These are phyloP conservation scores for Drosophila repleta DNA, from an alignment of 1,140 invertebrate genomes.

Conservation along the genomic window DNA sequence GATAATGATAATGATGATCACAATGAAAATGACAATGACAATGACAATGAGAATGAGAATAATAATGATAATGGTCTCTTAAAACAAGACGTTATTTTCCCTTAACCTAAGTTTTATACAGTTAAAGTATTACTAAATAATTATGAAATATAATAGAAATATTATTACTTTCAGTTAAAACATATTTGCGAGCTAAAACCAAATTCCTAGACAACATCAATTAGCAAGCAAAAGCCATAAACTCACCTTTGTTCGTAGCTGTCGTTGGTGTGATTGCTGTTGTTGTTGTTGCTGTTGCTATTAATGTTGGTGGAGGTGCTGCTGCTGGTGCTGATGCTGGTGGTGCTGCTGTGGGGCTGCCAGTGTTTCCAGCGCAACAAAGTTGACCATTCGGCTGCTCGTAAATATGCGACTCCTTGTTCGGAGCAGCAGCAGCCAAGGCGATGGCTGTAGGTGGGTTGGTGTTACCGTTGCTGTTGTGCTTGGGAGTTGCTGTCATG, in stretches of 20 bases:
- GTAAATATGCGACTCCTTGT: constrained; percentile 68
- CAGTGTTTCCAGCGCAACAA: constrained; percentile 34
- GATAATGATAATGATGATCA: too few species aligned
- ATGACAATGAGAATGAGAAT: too few species aligned
- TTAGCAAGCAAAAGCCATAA: constrained; percentile 30
- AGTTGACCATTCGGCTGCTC: constrained; percentile 56
- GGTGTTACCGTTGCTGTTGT: background rate
- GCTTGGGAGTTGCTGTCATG: constrained; percentile 33
- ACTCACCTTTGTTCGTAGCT: constrained; percentile 69
- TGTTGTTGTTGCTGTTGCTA: constrained; percentile 6
- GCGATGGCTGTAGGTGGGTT: background rate
- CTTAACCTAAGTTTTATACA: too few species aligned
- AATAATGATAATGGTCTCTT: too few species aligned
- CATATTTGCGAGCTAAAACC: background rate
- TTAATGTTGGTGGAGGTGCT: background rate
- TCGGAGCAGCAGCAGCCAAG: background rate
- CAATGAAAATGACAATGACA: too few species aligned
- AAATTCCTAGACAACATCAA: constrained; percentile 20
- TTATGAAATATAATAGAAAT: too few species aligned
- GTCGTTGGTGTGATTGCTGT: background rate
- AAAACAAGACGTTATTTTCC: too few species aligned
- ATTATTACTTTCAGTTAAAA: background rate
- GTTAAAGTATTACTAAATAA: too few species aligned
- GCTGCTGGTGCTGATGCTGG: background rate
- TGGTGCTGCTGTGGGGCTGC: constrained; percentile 24